Percentiles rank a stretch among this genome's conserved stretches.
phyloP scores from a whole-genome alignment of 2,113 vertebrate genomes.

The Chionis minor region DNA sequence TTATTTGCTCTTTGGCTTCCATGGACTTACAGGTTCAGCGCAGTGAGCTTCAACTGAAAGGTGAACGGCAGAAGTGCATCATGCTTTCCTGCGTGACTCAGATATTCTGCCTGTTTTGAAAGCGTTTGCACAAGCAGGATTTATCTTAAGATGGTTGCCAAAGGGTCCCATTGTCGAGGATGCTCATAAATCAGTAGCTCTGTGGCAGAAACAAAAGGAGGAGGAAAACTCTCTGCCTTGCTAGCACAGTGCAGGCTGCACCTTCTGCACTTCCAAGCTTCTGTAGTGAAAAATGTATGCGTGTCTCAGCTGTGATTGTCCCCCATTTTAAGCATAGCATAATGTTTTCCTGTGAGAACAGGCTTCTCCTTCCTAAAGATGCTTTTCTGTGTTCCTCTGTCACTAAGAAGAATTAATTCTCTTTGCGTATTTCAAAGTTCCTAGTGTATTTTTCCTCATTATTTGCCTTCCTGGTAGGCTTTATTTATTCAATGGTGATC shows the following conservation, averaged over 20 bases:
- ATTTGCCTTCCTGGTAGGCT: neutral
- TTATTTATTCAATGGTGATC: neutral
- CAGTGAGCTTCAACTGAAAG: neutral
- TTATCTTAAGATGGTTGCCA: conserved; percentile 18
- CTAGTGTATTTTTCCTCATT: neutral
- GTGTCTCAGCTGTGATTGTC: neutral
- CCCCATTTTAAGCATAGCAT: neutral
- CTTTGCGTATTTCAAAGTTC: neutral
- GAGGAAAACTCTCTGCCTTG: neutral
- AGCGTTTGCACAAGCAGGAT: conserved; percentile 25
- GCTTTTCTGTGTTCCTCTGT: neutral
- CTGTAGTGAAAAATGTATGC: neutral
- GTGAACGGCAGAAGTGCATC: neutral
- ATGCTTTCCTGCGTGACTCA: conserved; percentile 44
- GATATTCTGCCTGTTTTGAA: conserved; percentile 29
- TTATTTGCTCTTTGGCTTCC: conserved; percentile 4
- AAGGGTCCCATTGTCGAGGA: neutral
- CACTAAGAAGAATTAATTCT: neutral
- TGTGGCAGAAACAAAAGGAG: conserved; percentile 5
- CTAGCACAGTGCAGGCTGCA: neutral
- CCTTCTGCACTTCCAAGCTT: neutral
- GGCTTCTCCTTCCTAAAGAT: neutral
- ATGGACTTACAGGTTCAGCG: neutral
- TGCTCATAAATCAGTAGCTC: conserved; percentile 27
- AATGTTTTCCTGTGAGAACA: neutral